Percentiles rank a stretch among this genome's conserved stretches.
These are phyloP conservation scores for Diphyllodes magnificus DNA, from an alignment of 2,113 vertebrate genomes.

Conservation along the genomic window DNA sequence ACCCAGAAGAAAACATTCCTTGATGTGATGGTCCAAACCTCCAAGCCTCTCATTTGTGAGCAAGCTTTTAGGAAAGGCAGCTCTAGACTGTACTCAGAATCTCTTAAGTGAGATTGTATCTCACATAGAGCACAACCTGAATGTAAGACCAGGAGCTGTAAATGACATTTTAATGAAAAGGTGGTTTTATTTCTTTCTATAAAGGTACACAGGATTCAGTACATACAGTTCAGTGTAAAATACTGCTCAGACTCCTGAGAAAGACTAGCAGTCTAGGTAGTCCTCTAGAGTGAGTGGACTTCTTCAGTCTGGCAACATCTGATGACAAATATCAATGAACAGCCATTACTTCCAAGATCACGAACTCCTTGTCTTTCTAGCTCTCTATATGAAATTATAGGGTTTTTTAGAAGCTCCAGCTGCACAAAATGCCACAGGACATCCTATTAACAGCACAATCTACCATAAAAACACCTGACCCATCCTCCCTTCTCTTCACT, in stretches of 20 bases:
- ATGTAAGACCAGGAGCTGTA: not conserved
- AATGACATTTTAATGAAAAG: not conserved
- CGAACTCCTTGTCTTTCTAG: not conserved
- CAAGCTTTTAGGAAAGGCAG: not conserved
- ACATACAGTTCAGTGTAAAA: not conserved
- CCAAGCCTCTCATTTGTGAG: not conserved
- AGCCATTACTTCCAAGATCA: not conserved
- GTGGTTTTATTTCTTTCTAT: not conserved
- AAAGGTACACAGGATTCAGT: not conserved
- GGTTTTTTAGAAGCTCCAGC: not conserved
- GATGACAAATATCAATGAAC: not conserved
- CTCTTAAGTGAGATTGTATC: not conserved
- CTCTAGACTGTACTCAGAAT: not conserved
- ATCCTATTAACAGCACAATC: not conserved
- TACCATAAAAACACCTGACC: not conserved
- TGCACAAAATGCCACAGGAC: not conserved
- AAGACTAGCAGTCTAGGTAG: not conserved
- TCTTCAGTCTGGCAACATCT: not conserved
- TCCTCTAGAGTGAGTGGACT: not conserved
- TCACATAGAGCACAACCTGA: not conserved
- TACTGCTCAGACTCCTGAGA: not conserved
- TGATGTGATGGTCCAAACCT: not conserved
- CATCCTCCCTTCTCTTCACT: not conserved
- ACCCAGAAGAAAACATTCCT: not conserved
- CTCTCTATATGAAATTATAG: not conserved